Evolutionary conservation across 2,888 invertebrate species (phyloP), one percentile per base, ranked within the genome.

Genomic region (Cerceris rybyensis): DNA sequence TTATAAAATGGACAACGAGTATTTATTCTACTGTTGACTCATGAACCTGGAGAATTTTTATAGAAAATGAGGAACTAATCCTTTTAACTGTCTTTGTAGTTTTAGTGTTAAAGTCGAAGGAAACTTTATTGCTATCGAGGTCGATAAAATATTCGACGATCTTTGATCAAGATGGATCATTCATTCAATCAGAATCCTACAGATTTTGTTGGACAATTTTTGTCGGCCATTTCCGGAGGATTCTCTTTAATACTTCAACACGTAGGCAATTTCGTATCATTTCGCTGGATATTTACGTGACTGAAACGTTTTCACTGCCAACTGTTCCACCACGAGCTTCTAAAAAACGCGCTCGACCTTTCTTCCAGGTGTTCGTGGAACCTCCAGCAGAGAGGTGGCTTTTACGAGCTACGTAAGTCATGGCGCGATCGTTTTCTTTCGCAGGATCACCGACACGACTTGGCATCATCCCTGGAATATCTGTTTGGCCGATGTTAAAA

Each of bases 391-490:
- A 28, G 28, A 28, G 28, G 28, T 28, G 60, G 71, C 75, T 70
- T 82, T 82, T 82, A 82, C 76, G 82, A 82, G 82, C 79, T 55
- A 65, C 67, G 74, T 76, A 82, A 82, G 82, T 78, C 78, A 82
- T 67, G 69, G 65, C 78, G 70, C 54, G 75, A 75, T 64, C 66
- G 73, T 79, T 82, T 73, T 67, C 75, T 41, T 71, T 49, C 28
- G 28, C 43, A 41, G 78, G 61, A 75, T 75, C 75, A 70, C 64
- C 68, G 69, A 57, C 70, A 57, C 63, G 67, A 68, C 75, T 70
- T 67, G 50, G 60, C 73, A 74, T 77, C 74, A 64, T 81, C 74
- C 57, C 58, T 67, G 54, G 67, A 68, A 75, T 82, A 75, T 72
- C 61, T 70, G 46, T 68, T 63, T 68, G 46, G 16, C 50, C 61